These are phyloP conservation scores for Drosophila obscura DNA, from an alignment of 1,140 invertebrate species.

Conservation along the genomic window DNA sequence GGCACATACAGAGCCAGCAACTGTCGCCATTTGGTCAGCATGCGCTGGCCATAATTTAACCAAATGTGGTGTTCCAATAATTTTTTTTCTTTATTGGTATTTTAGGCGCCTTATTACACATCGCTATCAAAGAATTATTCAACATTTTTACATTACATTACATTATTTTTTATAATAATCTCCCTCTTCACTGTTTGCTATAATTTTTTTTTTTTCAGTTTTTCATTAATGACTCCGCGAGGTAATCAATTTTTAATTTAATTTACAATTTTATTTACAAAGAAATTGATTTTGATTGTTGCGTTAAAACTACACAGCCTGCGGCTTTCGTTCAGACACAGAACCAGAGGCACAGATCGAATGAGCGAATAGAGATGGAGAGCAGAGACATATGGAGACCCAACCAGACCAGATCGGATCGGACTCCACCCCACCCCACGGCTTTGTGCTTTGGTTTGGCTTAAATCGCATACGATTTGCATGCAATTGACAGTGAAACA, in stretches of 20 bases:
- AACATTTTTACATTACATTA: no score
- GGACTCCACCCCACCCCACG: slow-evolving; percentile 14
- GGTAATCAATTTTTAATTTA: slow-evolving; percentile 82
- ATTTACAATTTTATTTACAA: slow-evolving; percentile 80
- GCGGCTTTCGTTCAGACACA: slow-evolving; percentile 50
- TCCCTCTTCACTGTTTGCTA: not conserved
- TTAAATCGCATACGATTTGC: slow-evolving; percentile 73
- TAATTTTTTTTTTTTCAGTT: slow-evolving; percentile 32
- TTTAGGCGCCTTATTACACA: no score
- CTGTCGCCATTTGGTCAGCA: slow-evolving; percentile 34
- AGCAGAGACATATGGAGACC: slow-evolving; percentile 33
- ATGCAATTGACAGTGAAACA: slow-evolving; percentile 65
- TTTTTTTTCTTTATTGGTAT: not conserved
- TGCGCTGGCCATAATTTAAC: no score
- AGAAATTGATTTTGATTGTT: slow-evolving; percentile 82
- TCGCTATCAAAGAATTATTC: no score
- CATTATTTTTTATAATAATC: no score
- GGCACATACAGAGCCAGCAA: slow-evolving; percentile 18
- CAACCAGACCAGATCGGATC: slow-evolving; percentile 35
- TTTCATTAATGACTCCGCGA: slow-evolving; percentile 81
- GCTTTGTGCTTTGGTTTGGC: slow-evolving; percentile 48
- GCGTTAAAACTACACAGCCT: slow-evolving; percentile 73
- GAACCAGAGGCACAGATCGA: slow-evolving; percentile 2
- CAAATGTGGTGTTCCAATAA: not conserved
- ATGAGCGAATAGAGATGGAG: not conserved